Base-by-base conservation (phyloP, 2,888 invertebrate species). In the Siphonodentalium dalli region DNA sequence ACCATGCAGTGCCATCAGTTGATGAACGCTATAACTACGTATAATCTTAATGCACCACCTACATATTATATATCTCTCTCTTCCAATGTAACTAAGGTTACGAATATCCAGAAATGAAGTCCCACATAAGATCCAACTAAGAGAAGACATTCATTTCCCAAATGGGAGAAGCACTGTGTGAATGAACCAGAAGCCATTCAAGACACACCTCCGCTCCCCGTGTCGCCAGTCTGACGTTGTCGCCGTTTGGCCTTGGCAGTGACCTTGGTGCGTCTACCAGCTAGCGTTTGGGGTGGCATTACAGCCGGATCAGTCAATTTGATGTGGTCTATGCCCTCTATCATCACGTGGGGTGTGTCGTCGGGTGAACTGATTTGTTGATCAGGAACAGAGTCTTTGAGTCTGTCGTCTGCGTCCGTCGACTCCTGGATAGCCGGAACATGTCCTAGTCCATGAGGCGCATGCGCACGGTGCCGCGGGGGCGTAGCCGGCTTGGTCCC, bases 231-330 rank as follows among this genome's bases (percentile, higher is more conserved):
- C 60, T 69, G 69, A n/a, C n/a, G n/a, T 57, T 74, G 74, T 31
- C 74, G 66, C 31, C 71, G 69, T 61, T 71, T 74, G 42, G 74
- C 74, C 48, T 74, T 74, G 27, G 74, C 74, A 28, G 74, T 72
- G 40, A 71, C 66, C 55, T 69, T 61, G 55, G 71, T 70, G 15
- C 72, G 61, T 38, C 72, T 60, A 2, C 62, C 59, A 20, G 58
- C 63, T 34, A 61, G 57, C 42, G 58, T 64, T n/a, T 61, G 61
- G 3, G 61, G 61, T 11, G 64, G 64, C n/a, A 20, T 39, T 6
- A n/a, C 24, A n/a, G 23, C 24, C 15, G 39, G 18, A 39, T 11
- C 26, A n/a, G 20, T 21, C 8, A 7, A n/a, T n/a, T 8, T 39
- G 15, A n/a, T 26, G 33, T 18, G 24, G 40, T 23, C 24, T 18